These are phyloP conservation scores for Chymomyza procnemis DNA, from an alignment of 2,888 invertebrate species.

Conservation along the genomic window DNA sequence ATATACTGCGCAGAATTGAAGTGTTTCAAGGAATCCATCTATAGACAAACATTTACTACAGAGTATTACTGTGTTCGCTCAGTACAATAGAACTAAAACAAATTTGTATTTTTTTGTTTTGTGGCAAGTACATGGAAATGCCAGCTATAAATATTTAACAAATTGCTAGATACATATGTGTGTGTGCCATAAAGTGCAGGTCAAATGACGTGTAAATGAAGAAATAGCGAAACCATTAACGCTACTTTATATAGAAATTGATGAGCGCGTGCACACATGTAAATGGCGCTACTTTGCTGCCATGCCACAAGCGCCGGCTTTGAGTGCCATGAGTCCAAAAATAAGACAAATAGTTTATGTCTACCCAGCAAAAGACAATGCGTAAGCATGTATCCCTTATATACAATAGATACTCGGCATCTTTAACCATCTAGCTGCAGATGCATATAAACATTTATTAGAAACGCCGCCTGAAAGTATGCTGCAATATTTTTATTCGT, in stretches of 20 bases:
- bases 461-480: constrained; percentile 11
- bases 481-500: background rate
- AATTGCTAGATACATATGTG: background rate
- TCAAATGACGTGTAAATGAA: constrained; percentile 50
- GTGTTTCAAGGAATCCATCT: too few species aligned
- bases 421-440: background rate
- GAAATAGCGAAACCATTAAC: constrained; percentile 22
- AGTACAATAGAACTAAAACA: constrained; percentile 15
- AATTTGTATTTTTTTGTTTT: constrained; percentile 9
- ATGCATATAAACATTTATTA: constrained; percentile 25
- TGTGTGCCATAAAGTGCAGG: background rate
- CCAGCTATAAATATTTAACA: background rate
- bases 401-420: background rate
- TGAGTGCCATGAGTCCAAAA: background rate
- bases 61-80: constrained; percentile 10
- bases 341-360: background rate
- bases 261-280: background rate
- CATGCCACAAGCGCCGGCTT: background rate
- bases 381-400: background rate
- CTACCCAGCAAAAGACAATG: background rate
- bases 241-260: constrained; percentile 3
- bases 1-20: too few species aligned
- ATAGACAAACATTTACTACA: too few species aligned
- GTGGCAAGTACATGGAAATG: background rate
- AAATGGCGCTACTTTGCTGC: background rate